Evolutionary conservation across 2,888 invertebrate species (phyloP).

Genomic region (Gymnocheta viridis): DNA sequence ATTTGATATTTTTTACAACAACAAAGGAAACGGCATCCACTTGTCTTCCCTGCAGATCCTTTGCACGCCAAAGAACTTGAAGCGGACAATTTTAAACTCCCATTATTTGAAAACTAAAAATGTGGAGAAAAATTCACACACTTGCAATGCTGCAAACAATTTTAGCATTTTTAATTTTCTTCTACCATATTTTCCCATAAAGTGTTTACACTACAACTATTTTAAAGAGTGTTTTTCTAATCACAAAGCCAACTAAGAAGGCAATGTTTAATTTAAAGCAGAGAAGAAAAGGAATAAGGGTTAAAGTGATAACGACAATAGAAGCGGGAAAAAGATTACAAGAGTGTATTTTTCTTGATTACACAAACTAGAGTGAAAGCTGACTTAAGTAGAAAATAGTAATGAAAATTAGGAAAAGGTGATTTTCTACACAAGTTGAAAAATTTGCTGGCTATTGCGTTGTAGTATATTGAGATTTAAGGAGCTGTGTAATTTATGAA

Average conservation of each 20-base stretch:
- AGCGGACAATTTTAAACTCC: too few relatives aligned
- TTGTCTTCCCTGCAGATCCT: too few relatives aligned
- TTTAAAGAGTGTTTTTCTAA: slow-evolving; percentile 22
- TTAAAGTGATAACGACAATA: background rate
- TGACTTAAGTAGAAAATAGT: background rate
- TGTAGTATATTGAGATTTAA: background rate
- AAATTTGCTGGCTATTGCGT: too few relatives aligned
- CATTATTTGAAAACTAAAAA: background rate
- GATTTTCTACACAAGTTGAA: background rate
- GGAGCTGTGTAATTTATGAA: background rate
- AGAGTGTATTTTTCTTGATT: background rate
- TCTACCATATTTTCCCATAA: background rate
- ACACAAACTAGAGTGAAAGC: background rate
- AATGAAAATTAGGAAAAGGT: background rate
- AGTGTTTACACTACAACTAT: slow-evolving; percentile 41
- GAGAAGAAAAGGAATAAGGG: background rate
- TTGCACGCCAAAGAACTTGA: too few relatives aligned
- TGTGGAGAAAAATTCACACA: background rate
- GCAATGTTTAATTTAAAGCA: background rate
- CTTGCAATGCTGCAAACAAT: background rate
- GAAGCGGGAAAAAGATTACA: background rate
- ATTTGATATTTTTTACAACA: too few relatives aligned
- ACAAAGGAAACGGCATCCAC: too few relatives aligned
- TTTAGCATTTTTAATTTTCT: background rate
- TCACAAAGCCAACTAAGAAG: background rate